Percentiles rank a stretch among this genome's conserved stretches.
phyloP scores from a whole-genome alignment of 1,140 invertebrate genomes.

The Adoxophyes honmai region DNA sequence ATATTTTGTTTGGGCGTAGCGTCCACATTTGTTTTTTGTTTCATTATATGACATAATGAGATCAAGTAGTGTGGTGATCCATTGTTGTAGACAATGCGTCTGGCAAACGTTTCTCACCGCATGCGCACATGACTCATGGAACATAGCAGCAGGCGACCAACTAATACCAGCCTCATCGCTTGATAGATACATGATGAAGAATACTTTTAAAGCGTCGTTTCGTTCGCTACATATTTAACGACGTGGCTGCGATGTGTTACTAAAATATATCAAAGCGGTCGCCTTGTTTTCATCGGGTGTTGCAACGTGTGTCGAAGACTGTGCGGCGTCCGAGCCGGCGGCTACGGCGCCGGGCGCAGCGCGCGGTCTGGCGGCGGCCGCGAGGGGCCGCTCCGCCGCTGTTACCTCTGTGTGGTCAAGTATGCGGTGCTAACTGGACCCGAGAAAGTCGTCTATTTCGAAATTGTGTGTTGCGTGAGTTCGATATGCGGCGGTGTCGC shows the following conservation, averaged over 20 bases:
- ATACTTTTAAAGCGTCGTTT: background rate
- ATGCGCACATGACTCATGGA: conserved; percentile 53
- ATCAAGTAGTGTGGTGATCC: conserved; percentile 53
- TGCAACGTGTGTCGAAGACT: conserved; percentile 6
- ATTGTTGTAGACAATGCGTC: conserved; percentile 67
- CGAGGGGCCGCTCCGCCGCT: conserved; percentile 33
- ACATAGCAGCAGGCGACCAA: conserved; percentile 43
- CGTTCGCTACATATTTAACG: conserved; percentile 2
- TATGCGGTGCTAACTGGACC: conserved; percentile 49
- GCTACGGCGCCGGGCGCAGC: background rate
- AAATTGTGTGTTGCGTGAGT: conserved; percentile 65
- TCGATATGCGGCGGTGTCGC: conserved; percentile 62
- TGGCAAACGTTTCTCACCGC: conserved; percentile 54
- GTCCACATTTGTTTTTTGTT: conserved; percentile 43
- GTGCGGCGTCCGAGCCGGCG: conserved; percentile 21
- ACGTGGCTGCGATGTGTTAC: background rate
- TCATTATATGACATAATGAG: conserved; percentile 61
- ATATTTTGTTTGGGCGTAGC: conserved; percentile 30
- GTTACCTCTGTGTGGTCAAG: conserved; percentile 40
- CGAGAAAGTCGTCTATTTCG: conserved; percentile 69
- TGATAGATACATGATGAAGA: conserved; percentile 14
- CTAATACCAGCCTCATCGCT: conserved; percentile 36
- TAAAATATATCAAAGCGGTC: conserved; percentile 16
- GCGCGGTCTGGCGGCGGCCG: conserved; percentile 26
- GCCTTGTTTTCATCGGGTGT: conserved; percentile 17